phyloP scores from a whole-genome alignment of 2,113 vertebrate genomes.

The Zosterops hypoxanthus region DNA sequence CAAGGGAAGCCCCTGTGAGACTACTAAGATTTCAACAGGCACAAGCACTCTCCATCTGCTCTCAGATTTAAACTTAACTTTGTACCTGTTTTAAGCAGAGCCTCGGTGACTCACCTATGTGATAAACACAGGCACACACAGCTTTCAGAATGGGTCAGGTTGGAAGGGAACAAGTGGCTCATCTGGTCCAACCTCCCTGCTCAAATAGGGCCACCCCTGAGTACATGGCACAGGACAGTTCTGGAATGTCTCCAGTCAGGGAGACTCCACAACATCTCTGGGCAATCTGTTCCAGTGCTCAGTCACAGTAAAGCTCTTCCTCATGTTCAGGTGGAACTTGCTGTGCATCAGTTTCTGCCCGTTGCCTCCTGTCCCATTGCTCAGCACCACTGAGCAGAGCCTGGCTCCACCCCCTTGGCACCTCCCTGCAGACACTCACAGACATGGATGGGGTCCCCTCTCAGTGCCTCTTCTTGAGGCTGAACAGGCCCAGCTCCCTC shows the following conservation, averaged over 20 bases:
- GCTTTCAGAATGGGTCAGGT: background rate
- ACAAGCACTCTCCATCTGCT: fast-evolving
- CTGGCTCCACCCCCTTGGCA: background rate
- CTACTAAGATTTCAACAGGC: background rate
- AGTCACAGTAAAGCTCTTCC: background rate
- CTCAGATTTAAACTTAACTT: background rate
- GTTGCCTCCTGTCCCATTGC: background rate
- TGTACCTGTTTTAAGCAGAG: background rate
- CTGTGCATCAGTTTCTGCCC: background rate
- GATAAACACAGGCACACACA: background rate
- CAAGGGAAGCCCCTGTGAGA: background rate
- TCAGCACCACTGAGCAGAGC: background rate
- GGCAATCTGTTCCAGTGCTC: fast-evolving
- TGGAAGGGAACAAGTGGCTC: background rate
- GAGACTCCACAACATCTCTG: background rate
- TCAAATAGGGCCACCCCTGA: background rate
- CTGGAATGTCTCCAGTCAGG: background rate
- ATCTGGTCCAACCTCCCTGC: background rate
- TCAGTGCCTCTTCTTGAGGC: background rate
- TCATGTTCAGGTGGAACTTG: background rate
- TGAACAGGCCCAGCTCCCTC: background rate
- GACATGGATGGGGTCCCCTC: background rate
- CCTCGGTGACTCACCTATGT: background rate
- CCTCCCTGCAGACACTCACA: background rate
- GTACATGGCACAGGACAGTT: background rate